Base-by-base conservation (phyloP, 2,888 invertebrate species). In the Diaphora mendica region DNA sequence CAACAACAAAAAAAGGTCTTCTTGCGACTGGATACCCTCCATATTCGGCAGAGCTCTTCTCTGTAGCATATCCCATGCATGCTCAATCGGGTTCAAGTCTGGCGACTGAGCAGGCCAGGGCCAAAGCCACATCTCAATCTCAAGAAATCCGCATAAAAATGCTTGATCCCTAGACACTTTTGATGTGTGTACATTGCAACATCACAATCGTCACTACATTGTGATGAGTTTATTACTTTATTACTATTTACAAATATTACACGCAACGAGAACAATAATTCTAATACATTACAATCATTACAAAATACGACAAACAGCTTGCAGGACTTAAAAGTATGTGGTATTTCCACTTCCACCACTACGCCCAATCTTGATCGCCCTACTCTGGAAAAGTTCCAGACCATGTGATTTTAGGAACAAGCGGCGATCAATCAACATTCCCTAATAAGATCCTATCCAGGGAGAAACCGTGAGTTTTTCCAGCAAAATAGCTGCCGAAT, bases 151-250 rank as follows among this genome's bases (percentile, higher is more conserved):
- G n/a, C n/a, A n/a, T n/a, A n/a, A n/a, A n/a, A n/a, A n/a, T n/a
- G n/a, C n/a, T n/a, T n/a, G n/a, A n/a, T n/a, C n/a, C n/a, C n/a
- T n/a, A n/a, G n/a, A n/a, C n/a, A n/a, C n/a, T n/a, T n/a, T n/a
- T n/a, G n/a, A n/a, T n/a, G n/a, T n/a, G n/a, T n/a, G n/a, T 67
- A 30, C 48, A 67, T 67, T 67, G 44, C 67, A 48, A 48, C 67
- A 67, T 67, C 48, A 30, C 15, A 42, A 26, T 42, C n/a, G 39
- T 42, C 35, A 17, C 39, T 13, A 66, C 65, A 4, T 42, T 66
- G 42, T 66, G 7, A 26, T 42, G 39, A n/a, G 4, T 15, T 42
- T n/a, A 5, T 66, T 4, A 39, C 11, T n/a, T 39, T 23, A 4
- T 65, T 5, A 39, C 42, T 42, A 42, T 66, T 66, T 66, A 66